Evolutionary conservation across 2,888 invertebrate species (phyloP).

Genomic region (Pterostichus niger): DNA sequence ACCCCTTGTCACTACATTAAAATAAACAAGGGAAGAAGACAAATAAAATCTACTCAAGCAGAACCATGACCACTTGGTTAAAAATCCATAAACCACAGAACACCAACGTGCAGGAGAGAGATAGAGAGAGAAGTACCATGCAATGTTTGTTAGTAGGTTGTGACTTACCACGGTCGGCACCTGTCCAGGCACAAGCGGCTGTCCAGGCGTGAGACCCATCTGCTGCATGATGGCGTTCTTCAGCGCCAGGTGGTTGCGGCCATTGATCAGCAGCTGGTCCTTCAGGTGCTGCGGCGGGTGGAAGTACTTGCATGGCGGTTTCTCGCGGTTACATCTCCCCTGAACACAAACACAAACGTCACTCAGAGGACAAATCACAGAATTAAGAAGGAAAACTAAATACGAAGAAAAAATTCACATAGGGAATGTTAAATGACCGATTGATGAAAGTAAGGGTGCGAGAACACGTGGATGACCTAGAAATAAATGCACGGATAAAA

Average conservation of each 20-base stretch:
- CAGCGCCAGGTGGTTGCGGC: constrained; percentile 98
- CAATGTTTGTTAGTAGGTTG: too few species aligned
- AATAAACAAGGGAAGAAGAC: too few species aligned
- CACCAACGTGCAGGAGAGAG: constrained; percentile 24
- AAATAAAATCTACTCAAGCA: constrained; percentile 37
- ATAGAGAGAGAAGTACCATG: background rate
- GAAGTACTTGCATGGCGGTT: constrained; percentile 99
- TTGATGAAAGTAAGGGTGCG: too few species aligned
- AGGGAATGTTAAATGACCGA: too few species aligned
- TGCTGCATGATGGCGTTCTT: constrained; percentile 99
- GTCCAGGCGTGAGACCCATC: constrained; percentile 95
- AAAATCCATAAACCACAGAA: constrained; percentile 61
- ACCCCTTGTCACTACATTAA: too few species aligned
- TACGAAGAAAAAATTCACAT: too few species aligned
- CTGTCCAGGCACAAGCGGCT: constrained; percentile 94
- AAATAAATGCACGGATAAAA: too few species aligned
- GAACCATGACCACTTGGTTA: constrained; percentile 64
- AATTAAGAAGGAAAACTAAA: too few species aligned
- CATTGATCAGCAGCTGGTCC: constrained; percentile 99
- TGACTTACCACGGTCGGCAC: constrained; percentile 94
- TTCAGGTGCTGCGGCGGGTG: constrained; percentile 99
- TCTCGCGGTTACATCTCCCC: constrained; percentile 99
- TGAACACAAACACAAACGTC: constrained; percentile 77
- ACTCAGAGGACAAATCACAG: background rate
- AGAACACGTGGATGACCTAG: too few species aligned